Conservation (phyloP, 2,888 invertebrate genomes). For the Galeopsomyia nigrocyanea region DNA sequence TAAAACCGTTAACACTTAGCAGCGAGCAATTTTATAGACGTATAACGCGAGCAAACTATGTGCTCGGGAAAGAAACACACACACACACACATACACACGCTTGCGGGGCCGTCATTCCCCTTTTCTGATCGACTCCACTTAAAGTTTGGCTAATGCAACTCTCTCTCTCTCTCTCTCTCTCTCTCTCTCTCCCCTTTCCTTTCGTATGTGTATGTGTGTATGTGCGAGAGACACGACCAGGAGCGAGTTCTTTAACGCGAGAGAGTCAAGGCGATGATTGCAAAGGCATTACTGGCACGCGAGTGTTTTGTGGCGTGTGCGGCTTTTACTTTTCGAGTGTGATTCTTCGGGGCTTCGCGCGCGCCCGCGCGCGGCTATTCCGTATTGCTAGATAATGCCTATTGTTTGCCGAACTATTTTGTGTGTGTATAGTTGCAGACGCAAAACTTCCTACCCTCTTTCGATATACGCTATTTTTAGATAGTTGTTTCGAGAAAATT, state of each 20-base stretch:
- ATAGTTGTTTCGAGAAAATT: too few species aligned
- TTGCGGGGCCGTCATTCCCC: background rate
- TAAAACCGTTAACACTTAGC: too few species aligned
- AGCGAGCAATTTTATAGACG: conserved; percentile 18
- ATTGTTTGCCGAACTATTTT: background rate
- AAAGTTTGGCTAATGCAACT: conserved; percentile 24
- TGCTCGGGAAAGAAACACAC: too few species aligned
- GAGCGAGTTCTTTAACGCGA: conserved; percentile 25
- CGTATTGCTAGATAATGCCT: background rate
- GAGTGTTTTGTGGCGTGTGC: conserved; percentile 18
- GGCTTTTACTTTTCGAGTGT: conserved; percentile 32
- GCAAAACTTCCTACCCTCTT: background rate
- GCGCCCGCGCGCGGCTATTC: too few species aligned
- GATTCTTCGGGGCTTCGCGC: conserved; percentile 19
- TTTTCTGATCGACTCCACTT: conserved; percentile 41
- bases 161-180: too few species aligned
- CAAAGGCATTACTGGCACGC: conserved; percentile 39
- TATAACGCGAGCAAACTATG: conserved; percentile 2
- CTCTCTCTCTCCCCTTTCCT: too few species aligned
- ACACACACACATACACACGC: background rate
- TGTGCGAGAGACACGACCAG: background rate
- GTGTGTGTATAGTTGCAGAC: background rate
- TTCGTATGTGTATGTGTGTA: background rate
- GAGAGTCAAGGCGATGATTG: conserved; percentile 34
- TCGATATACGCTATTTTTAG: background rate